Percentiles rank a stretch among this genome's conserved stretches.
phyloP scores from a whole-genome alignment of 2,797 vertebrate species.

The Pseudomugil gertrudae region DNA sequence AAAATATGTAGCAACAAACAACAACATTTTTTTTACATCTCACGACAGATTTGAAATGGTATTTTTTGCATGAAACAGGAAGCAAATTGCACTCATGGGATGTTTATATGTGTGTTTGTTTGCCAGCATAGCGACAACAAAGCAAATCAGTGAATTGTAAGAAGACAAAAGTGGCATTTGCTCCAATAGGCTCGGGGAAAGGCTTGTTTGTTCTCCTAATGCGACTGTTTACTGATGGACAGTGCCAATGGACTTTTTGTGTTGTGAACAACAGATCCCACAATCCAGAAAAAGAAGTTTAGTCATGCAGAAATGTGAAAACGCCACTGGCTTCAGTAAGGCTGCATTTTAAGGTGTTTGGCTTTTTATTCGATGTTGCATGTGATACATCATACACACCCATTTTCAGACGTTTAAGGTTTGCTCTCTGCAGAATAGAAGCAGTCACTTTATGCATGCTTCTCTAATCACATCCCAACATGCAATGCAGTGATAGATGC shows the following conservation, averaged over 20 bases:
- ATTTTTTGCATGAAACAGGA: background rate
- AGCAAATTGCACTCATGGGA: background rate
- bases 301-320: slow-evolving; percentile 22
- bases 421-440: slow-evolving; percentile 41
- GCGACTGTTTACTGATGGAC: slow-evolving; percentile 34
- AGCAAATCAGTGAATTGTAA: slow-evolving; percentile 56
- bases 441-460: slow-evolving; percentile 13
- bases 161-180: slow-evolving; percentile 57
- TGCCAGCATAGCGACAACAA: slow-evolving; percentile 53
- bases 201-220: slow-evolving; percentile 49
- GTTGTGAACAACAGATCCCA: slow-evolving; percentile 20
- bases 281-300: slow-evolving; percentile 11
- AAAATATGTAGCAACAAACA: background rate
- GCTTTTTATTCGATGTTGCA: slow-evolving; percentile 42
- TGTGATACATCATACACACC: slow-evolving; percentile 56
- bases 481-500: background rate
- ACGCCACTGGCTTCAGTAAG: slow-evolving; percentile 27
- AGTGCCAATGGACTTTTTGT: slow-evolving; percentile 44
- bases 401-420: slow-evolving; percentile 66
- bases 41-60: background rate
- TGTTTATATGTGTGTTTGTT: slow-evolving; percentile 30
- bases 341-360: slow-evolving; percentile 28
- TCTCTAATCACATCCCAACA: background rate
- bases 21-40: background rate
- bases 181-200: slow-evolving; percentile 49